phyloP scores from a whole-genome alignment of 2,113 vertebrate genomes.

The Sphyrna mokarran region DNA sequence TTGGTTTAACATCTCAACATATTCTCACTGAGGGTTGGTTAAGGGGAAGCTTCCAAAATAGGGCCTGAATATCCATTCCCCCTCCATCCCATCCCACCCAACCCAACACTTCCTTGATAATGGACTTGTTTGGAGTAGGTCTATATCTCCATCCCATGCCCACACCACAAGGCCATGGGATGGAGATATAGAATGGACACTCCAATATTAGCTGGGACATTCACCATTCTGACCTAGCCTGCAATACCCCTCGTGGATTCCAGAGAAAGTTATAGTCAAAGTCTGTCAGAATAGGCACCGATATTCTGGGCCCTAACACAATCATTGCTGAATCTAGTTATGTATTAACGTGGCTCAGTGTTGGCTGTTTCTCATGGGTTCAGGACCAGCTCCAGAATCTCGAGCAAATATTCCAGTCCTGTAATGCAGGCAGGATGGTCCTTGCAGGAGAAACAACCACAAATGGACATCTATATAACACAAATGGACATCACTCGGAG shows the following conservation, averaged over 20 bases:
- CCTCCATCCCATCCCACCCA: background rate
- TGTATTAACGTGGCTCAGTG: background rate
- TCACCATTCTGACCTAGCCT: background rate
- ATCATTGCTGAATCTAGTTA: background rate
- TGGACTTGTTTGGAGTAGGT: background rate
- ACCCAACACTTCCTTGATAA: background rate
- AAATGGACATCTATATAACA: background rate
- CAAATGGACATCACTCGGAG: no score
- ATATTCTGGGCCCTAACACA: background rate
- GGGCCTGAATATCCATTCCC: background rate
- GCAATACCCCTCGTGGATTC: background rate
- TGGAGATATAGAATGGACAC: background rate
- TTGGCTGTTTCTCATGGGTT: background rate
- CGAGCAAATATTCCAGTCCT: background rate
- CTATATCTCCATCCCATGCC: background rate
- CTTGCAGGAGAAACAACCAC: background rate
- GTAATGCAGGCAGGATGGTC: background rate
- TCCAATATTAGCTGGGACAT: background rate
- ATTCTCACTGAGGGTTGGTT: background rate
- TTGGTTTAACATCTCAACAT: background rate
- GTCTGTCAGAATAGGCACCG: background rate
- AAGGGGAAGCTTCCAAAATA: background rate
- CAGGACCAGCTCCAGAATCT: background rate
- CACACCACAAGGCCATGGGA: background rate
- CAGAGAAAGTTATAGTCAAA: background rate